Conservation (phyloP, 2,113 vertebrate species). For the Mustelus asterias region DNA sequence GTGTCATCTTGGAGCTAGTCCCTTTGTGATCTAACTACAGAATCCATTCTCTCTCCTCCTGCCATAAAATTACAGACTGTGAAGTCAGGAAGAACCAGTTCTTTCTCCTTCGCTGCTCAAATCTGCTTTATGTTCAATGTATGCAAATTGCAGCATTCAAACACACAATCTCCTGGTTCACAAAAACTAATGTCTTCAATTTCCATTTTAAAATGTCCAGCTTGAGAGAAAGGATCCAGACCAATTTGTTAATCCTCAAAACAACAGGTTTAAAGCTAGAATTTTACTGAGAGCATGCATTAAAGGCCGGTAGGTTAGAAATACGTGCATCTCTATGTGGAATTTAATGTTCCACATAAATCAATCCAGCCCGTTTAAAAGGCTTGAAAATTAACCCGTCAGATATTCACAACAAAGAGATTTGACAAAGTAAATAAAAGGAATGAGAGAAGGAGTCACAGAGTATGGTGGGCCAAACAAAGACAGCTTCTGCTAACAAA, state of each 20-base stretch:
- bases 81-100: background rate
- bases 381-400: background rate
- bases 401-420: background rate
- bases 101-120: too few species aligned
- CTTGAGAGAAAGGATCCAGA: background rate
- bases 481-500: background rate
- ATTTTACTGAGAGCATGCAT: background rate
- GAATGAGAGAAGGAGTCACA: background rate
- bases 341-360: background rate
- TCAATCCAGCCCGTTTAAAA: background rate
- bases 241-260: background rate
- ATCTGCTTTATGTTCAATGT: too few species aligned
- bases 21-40: background rate
- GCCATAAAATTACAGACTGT: background rate
- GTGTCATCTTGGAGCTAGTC: background rate
- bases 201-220: background rate
- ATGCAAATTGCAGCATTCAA: background rate
- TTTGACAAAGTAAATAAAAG: background rate
- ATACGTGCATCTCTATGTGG: background rate
- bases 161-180: background rate
- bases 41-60: background rate
- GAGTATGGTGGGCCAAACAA: background rate
- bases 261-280: background rate
- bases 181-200: background rate
- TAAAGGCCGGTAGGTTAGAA: background rate